Evolutionary conservation across 2,797 vertebrate genomes (phyloP), one percentile per base, ranked within the genome.

Genomic region (Peromyscus eremicus): DNA sequence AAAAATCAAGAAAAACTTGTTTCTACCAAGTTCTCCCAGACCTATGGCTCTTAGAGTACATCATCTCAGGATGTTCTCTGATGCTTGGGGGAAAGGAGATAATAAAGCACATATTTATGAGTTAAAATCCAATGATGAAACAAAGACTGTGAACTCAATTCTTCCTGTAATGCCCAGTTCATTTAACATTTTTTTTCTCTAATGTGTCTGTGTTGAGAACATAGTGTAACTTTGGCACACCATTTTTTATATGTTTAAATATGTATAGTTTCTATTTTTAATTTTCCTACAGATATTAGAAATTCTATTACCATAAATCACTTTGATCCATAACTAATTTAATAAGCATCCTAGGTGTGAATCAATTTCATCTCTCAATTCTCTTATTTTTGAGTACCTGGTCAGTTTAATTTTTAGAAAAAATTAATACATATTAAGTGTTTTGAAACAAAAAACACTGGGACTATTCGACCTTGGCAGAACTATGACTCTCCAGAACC

Each of bases 371-470:
- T 49, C 14, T 49, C 12, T 49, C 27, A 49, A 57, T 55, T 80
- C 32, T 23, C 21, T 55, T 80, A n/a, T 23, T 37, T 81, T 81
- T 81, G 34, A 70, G 19, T 23, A 71, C 7, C 70, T 19, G 9
- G 68, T 71, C 16, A 71, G 81, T 79, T 95, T 94, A 0, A 83
- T 60, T 90, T 79, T 73, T 68, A 87, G 5, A 87, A 81, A 55
- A 68, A 21, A 10, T 83, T 94, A 17, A 82, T 6, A 60, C n/a
- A 62, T 57, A 81, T 70, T 52, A 95, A 93, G 12, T 68, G 11
- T 40, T 79, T 25, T 83, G 32, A 87, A 90, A 80, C 34, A 83
- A 73, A 76, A 73, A 60, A 52, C 13, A 57, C 6, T 86, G 13
- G 43, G 46, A 27, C 49, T 66, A 64, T 80, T 29, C 7, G 91